Evolutionary conservation across 1,140 invertebrate genomes (phyloP).

Genomic region (Phthorimaea operculella): DNA sequence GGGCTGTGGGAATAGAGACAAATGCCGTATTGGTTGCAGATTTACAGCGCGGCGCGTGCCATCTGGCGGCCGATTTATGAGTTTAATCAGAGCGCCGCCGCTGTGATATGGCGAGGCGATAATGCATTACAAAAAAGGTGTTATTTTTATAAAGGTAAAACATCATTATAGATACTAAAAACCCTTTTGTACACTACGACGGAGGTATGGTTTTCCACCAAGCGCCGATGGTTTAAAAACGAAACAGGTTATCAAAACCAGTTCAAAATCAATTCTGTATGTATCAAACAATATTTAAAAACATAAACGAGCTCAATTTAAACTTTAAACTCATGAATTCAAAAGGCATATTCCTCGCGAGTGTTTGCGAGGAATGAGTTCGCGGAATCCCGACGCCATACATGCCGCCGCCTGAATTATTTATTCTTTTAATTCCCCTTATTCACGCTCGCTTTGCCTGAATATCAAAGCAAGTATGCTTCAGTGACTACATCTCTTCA

Average conservation of each 20-base stretch:
- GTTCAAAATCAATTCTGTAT: no score
- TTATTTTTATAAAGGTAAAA: no score
- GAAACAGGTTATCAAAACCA: no score
- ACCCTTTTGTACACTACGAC: no score
- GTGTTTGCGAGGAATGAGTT: background rate
- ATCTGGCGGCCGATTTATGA: constrained; percentile 55
- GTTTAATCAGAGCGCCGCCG: constrained; percentile 37
- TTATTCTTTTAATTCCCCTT: background rate
- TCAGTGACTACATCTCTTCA: no score
- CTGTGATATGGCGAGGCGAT: no score
- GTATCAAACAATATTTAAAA: no score
- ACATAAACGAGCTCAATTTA: constrained; percentile 27
- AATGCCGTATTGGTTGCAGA: constrained; percentile 53
- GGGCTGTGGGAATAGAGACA: constrained; percentile 42
- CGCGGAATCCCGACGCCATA: background rate
- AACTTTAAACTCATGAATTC: constrained; percentile 20
- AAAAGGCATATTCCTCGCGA: constrained; percentile 4
- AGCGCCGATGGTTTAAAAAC: no score
- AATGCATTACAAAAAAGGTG: no score
- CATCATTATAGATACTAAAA: no score
- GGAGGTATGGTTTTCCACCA: no score
- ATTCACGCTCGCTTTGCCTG: background rate
- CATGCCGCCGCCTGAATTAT: background rate
- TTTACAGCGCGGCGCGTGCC: constrained; percentile 48
- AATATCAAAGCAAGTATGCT: no score